Evolutionary conservation across 2,888 invertebrate species (phyloP).

Genomic region (Pristionchus exspectatus): DNA sequence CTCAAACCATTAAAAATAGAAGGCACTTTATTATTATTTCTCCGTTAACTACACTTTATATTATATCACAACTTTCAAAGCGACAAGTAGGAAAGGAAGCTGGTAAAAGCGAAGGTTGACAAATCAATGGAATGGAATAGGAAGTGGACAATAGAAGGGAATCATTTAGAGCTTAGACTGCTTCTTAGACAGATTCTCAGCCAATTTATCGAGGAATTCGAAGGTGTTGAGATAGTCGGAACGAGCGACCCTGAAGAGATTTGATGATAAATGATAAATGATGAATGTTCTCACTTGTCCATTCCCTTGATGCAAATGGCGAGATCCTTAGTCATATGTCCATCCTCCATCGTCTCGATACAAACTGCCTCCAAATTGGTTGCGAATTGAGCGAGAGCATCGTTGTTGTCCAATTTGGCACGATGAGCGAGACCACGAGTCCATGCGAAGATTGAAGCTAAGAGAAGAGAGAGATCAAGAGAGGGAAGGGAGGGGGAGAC

Average conservation of each 20-base stretch:
- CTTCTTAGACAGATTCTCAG: conserved; percentile 86
- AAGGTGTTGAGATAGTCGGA: conserved; percentile 96
- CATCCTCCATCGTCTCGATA: conserved; percentile 94
- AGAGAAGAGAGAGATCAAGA: conserved; percentile 58
- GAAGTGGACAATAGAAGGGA: background rate
- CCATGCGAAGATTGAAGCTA: conserved; percentile 98
- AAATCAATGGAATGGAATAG: background rate
- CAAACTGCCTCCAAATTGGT: conserved; percentile 88
- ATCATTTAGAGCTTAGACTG: conserved; percentile 62
- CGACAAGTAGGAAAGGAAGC: conserved; percentile 13
- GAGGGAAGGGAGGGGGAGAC: background rate
- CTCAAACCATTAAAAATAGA: background rate
- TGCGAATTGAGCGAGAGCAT: conserved; percentile 85
- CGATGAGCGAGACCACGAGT: conserved; percentile 93
- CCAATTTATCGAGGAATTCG: conserved; percentile 95
- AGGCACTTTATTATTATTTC: conserved; percentile 43
- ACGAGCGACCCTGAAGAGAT: conserved; percentile 82
- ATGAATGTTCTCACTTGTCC: conserved; percentile 72
- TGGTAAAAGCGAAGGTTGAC: conserved; percentile 30
- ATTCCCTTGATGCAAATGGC: conserved; percentile 98
- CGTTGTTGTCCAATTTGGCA: conserved; percentile 93
- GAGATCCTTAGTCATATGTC: conserved; percentile 97
- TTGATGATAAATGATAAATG: background rate
- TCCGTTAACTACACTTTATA: conserved; percentile 28
- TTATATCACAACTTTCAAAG: conserved; percentile 46